Evolutionary conservation across 2,113 vertebrate genomes (phyloP).

Genomic region (Cheirogaleus medius): DNA sequence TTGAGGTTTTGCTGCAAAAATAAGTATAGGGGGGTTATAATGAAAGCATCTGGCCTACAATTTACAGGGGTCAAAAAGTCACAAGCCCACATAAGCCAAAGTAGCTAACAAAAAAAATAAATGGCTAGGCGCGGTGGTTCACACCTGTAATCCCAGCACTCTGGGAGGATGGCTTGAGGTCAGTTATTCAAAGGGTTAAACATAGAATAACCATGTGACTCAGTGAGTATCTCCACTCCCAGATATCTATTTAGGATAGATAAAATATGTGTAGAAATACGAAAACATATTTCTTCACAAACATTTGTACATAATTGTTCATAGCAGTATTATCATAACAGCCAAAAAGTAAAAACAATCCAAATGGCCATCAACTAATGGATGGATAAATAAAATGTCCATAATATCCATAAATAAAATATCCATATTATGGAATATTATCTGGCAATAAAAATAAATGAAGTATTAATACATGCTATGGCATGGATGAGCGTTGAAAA

Average conservation of each 20-base stretch:
- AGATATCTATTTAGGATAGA: neutral
- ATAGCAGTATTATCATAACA: neutral
- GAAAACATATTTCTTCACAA: neutral
- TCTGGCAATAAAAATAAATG: neutral
- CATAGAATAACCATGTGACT: neutral
- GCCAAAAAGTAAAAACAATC: neutral
- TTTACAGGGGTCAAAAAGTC: constrained; percentile 27
- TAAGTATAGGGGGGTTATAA: constrained; percentile 46
- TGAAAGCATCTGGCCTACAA: constrained; percentile 24
- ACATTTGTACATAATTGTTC: neutral
- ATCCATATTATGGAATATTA: neutral
- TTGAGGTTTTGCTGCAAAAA: constrained; percentile 43
- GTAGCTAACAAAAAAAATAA: neutral
- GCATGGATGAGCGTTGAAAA: neutral
- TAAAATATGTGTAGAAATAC: no score
- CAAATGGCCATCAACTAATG: neutral
- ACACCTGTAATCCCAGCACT: no score
- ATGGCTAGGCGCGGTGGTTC: no score
- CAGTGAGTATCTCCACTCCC: neutral
- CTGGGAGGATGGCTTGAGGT: no score
- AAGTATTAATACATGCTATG: neutral
- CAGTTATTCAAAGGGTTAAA: neutral
- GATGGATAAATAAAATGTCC: neutral
- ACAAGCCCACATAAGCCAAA: neutral
- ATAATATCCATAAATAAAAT: no score